Conservation (phyloP, 2,113 vertebrate species). For the Anguilla rostrata region DNA sequence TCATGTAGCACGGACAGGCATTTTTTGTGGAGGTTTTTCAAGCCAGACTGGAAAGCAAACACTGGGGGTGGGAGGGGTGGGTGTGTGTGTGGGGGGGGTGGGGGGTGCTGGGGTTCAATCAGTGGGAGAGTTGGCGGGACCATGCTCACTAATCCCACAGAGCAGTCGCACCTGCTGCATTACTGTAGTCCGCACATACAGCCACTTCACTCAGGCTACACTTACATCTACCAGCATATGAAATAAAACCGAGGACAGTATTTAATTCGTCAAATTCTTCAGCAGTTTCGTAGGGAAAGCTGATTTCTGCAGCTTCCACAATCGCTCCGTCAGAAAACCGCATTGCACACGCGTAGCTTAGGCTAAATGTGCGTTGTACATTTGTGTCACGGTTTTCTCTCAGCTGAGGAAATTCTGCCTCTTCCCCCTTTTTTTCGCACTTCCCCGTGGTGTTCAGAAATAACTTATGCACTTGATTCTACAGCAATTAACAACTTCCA, state of each 20-base stretch:
- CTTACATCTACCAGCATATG: not conserved
- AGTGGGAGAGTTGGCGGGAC: not conserved
- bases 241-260: not conserved
- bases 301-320: not conserved
- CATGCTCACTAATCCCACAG: not conserved
- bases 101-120: not conserved
- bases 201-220: not conserved
- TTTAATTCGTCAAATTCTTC: not conserved
- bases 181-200: not conserved
- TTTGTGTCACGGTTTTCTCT: not conserved
- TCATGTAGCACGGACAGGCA: not conserved
- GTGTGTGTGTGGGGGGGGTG: not conserved
- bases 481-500: too few species aligned
- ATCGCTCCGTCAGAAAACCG: not conserved
- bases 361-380: not conserved
- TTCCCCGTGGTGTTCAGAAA: not conserved
- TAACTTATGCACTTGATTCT: not conserved
- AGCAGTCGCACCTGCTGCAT: not conserved
- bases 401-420: not conserved
- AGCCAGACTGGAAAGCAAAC: slow-evolving; percentile 17
- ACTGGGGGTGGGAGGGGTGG: not conserved
- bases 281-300: not conserved
- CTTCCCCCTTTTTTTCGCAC: not conserved
- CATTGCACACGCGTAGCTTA: not conserved
- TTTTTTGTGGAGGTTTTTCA: not conserved